Percentiles rank a stretch among this genome's conserved stretches.
Evolutionary conservation across 1,140 invertebrate species (phyloP).

Genomic region (Panonychus citri): DNA sequence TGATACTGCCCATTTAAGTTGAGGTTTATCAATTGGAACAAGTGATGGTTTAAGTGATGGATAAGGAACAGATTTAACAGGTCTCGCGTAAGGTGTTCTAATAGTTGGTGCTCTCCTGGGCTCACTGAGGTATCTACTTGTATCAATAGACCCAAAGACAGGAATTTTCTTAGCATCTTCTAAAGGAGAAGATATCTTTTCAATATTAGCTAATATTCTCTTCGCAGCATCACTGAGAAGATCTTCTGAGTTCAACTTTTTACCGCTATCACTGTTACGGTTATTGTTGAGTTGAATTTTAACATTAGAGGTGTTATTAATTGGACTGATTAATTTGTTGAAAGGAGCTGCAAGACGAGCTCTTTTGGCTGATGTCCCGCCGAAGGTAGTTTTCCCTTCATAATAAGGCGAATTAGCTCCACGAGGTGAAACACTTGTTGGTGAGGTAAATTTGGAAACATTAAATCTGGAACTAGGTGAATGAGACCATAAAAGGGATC

Average conservation of each 20-base stretch:
- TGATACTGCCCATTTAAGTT: not conserved
- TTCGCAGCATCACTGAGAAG: slow-evolving; percentile 23
- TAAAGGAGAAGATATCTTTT: slow-evolving; percentile 24
- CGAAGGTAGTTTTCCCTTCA: slow-evolving; percentile 48
- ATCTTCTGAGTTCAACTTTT: slow-evolving; percentile 4
- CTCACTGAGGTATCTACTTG: not conserved
- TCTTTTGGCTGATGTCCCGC: slow-evolving; percentile 40
- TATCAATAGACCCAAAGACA: not conserved
- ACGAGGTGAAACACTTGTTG: not conserved
- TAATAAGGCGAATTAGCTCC: slow-evolving; percentile 42
- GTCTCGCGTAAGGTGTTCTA: not conserved
- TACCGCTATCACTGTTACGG: not conserved
- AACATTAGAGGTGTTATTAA: not conserved
- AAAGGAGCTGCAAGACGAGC: slow-evolving; percentile 17
- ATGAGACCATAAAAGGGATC: not conserved
- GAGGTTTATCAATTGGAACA: not conserved
- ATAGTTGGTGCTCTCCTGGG: not conserved
- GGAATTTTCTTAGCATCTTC: slow-evolving; percentile 22
- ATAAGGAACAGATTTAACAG: not conserved
- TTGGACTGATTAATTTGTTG: slow-evolving; percentile 2
- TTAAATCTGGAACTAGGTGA: not conserved
- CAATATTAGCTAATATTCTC: slow-evolving; percentile 22
- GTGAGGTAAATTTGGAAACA: not conserved
- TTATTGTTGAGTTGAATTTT: not conserved
- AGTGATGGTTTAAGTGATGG: not conserved